Evolutionary conservation across 2,797 vertebrate genomes (phyloP), one percentile per base, ranked within the genome.

Genomic region (Emydoidea blandingii): DNA sequence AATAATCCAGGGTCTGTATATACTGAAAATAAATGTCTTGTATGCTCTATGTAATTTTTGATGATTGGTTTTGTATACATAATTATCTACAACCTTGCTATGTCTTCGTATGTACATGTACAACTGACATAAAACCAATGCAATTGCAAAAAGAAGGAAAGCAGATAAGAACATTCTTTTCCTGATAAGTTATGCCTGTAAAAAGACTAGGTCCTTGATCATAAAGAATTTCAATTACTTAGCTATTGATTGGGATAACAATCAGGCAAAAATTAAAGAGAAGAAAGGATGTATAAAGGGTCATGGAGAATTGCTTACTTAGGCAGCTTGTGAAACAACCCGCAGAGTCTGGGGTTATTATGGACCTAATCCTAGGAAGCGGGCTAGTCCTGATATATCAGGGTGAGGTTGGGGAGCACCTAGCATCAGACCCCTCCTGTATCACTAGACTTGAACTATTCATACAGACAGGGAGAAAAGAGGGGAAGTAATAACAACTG

Each of bases 401-500:
- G 85, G 56, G 3, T 85, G 44, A 91, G 88, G 59, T 18, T 92
- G 68, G 65, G 93, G 62, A 91, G 87, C 81, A 76, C 65, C 91
- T 25, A 83, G 89, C 80, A 52, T 85, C 1, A 93, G 92, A 49
- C 8, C 27, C 29, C 80, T 56, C 53, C 19, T 27, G 44, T 68
- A 49, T 65, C 50, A 12, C 74, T 84, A 83, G 76, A 57, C 12
- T 4, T 34, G 29, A 62, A 47, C 31, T 91, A 3, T 86, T 95
- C 79, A 86, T 88, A 85, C 81, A 89, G 81, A 92, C 27, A 56
- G 78, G 86, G 3, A 23, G 65, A 88, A 93, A 90, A 31, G 27
- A 52, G 68, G 68, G 85, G 89, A 97, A 97, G 91, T 88, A 92
- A 95, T 93, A 56, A 1, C 59, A 88, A 62, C 47, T 29, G 68